Base-by-base conservation (phyloP, 53 echinoderm and acorn worm genomes). In the Hippasteria phrygiana region DNA sequence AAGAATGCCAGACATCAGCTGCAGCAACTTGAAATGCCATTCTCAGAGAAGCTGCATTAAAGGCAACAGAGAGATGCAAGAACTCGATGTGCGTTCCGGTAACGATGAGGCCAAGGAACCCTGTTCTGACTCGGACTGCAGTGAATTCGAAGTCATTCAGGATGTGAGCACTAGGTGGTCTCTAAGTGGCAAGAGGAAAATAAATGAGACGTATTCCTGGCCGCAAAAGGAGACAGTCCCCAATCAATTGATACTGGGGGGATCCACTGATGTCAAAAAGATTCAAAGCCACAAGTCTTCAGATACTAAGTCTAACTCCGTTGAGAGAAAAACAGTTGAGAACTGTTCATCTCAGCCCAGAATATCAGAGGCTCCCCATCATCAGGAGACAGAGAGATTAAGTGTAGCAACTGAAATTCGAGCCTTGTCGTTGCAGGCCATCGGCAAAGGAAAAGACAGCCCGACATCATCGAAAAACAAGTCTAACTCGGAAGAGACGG, bases 91-190 rank as follows among this genome's bases (percentile, higher is more conserved):
- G 13, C 12, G 17, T 34, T 17, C 33, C 67, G 26, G 18, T 34
- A 0, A 34, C 13, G 67, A 66, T 42, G 24, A 38, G 32, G 20
- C 12, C 71, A 71, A n/a, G 42, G 72, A 72, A 34, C 20, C 40
- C 36, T 26, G 16, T 11, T 82, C 66, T 29, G 85, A 85, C 71
- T 85, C 85, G 20, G 85, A 85, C 50, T 51, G 69, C 51, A 53
- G 85, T 46, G 85, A 85, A 6, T 85, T 85, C 26, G 85, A 85
- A 37, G 17, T 85, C 35, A 71, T 85, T 51, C 71, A 71, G 38
- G 85, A 85, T 24, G 34, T 53, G 71, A 70, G 31, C 48, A 42
- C 34, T 54, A 85, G 50, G 32, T 85, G 70, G 85, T 85, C 85
- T 2, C 34, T 71, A 4, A 85, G 85, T 36, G 85, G 85, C 35